These are phyloP conservation scores for Sakesphorus luctuosus DNA, from an alignment of 2,113 vertebrate species.

Conservation along the genomic window DNA sequence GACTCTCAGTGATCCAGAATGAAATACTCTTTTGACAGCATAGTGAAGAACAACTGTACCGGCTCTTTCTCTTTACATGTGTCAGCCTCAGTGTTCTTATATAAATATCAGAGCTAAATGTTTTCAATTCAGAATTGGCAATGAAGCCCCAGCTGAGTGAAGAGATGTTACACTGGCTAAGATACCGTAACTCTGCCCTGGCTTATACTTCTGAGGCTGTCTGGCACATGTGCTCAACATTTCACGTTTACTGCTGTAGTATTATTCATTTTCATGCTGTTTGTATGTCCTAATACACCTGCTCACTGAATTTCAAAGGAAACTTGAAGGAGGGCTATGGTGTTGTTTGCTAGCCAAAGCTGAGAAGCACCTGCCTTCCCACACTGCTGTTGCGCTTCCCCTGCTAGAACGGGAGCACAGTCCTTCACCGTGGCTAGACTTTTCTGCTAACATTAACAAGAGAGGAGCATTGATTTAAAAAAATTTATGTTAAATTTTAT, in stretches of 20 bases:
- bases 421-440: background rate
- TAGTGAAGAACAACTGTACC: background rate
- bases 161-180: background rate
- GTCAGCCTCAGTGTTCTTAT: background rate
- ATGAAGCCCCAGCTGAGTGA: background rate
- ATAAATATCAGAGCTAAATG: background rate
- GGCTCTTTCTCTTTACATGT: background rate
- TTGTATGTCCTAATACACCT: background rate
- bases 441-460: background rate
- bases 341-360: background rate
- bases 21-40: background rate
- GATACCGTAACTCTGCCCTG: background rate
- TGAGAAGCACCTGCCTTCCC: background rate
- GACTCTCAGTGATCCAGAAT: background rate
- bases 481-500: background rate
- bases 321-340: background rate
- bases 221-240: rapidly evolving
- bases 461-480: background rate
- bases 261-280: background rate
- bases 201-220: background rate
- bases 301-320: background rate
- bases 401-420: background rate
- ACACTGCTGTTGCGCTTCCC: background rate
- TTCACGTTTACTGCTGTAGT: background rate
- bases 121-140: constrained; percentile 10